Conservation (phyloP, 2,888 invertebrate genomes). For the Athalia rosae region DNA sequence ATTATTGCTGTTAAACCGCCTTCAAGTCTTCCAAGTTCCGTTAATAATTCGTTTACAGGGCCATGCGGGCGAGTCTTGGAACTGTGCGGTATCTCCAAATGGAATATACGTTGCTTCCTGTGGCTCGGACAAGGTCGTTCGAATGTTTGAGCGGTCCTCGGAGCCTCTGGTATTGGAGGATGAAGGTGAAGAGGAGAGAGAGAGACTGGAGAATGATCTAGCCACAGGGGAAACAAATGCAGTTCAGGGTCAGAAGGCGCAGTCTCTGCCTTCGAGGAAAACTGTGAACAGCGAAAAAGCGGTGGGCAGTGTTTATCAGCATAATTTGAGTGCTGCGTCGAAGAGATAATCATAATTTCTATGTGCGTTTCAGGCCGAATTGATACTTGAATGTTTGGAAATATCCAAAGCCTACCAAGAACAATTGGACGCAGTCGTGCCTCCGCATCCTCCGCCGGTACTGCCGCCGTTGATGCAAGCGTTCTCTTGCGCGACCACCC, state of each 20-base stretch:
- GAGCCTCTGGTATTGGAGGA: constrained; percentile 96
- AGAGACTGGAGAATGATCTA: constrained; percentile 82
- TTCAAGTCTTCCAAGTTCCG: constrained; percentile 31
- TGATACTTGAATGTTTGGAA: constrained; percentile 92
- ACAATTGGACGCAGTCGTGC: constrained; percentile 76
- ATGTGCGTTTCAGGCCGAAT: constrained; percentile 81
- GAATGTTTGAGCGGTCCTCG: constrained; percentile 89
- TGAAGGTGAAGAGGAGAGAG: constrained; percentile 88
- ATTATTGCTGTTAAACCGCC: constrained; percentile 34
- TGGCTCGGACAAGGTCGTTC: constrained; percentile 91
- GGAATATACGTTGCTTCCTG: constrained; percentile 87
- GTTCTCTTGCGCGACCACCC: constrained; percentile 82
- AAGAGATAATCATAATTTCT: constrained; percentile 25
- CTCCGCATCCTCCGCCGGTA: constrained; percentile 76
- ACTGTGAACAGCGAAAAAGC: constrained; percentile 91
- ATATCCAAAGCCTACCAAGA: constrained; percentile 80
- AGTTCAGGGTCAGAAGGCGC: constrained; percentile 83
- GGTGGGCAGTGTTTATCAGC: constrained; percentile 75
- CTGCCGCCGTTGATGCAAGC: constrained; percentile 88
- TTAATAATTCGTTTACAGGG: constrained; percentile 76
- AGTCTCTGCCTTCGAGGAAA: constrained; percentile 90
- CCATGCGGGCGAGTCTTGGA: constrained; percentile 88
- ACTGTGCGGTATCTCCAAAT: constrained; percentile 85
- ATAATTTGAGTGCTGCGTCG: not conserved
- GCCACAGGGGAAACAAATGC: constrained; percentile 84